A percentile compares a stretch with the other conserved stretches of the same genome.
Conservation (phyloP, 2,113 vertebrate species). For the Pterophyllum scalare region DNA sequence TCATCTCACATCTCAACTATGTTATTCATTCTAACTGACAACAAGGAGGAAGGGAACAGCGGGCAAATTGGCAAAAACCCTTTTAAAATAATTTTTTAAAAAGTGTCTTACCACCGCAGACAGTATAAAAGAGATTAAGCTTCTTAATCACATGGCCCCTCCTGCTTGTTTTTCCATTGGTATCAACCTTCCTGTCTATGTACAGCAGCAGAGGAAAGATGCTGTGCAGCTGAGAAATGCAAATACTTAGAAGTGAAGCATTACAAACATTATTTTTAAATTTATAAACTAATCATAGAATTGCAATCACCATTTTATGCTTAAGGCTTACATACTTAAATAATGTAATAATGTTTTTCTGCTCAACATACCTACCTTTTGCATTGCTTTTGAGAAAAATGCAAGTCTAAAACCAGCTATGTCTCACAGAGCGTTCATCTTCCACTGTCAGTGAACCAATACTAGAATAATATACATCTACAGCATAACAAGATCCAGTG, state of each 20-base stretch:
- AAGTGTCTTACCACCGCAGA: not conserved
- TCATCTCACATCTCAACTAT: not conserved
- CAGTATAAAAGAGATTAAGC: not conserved
- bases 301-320: not conserved
- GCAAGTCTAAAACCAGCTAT: not conserved
- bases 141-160: no score
- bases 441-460: not conserved
- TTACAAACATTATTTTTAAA: not conserved
- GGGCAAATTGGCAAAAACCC: not conserved
- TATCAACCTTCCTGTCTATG: no score
- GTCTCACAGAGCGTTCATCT: constrained; percentile 9
- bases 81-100: not conserved
- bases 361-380: not conserved
- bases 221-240: no score
- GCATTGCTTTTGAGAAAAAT: not conserved
- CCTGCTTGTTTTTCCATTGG: no score
- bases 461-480: constrained; percentile 23
- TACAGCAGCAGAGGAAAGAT: no score
- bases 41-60: not conserved
- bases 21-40: not conserved
- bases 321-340: not conserved
- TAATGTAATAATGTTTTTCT: not conserved
- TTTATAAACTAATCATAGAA: not conserved
- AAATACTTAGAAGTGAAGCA: not conserved
- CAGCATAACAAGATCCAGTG: constrained; percentile 52